A percentile compares a stretch with the other conserved stretches of the same genome.
Evolutionary conservation across 2,888 invertebrate species (phyloP).

Genomic region (Andrena fulva): DNA sequence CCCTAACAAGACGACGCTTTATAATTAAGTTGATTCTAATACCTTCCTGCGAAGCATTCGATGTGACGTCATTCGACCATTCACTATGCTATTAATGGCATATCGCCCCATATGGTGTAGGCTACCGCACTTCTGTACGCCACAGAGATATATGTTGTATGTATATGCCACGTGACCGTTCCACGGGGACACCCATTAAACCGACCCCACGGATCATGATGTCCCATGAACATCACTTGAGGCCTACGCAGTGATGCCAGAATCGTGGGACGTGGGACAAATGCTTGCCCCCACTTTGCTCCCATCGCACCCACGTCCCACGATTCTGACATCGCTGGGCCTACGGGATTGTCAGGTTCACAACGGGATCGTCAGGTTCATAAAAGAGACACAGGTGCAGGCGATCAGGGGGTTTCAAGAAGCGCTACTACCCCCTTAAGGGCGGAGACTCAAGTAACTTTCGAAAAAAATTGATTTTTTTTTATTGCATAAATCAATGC

Average conservation of each 20-base stretch:
- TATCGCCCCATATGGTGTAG: slow-evolving; percentile 40
- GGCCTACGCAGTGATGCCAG: slow-evolving; percentile 18
- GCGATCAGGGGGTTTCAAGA: slow-evolving; percentile 32
- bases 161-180: slow-evolving; percentile 63
- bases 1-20: background rate
- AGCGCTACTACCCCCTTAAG: background rate
- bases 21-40: slow-evolving; percentile 41
- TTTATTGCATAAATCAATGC: too few relatives aligned
- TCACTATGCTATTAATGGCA: slow-evolving; percentile 62
- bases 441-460: too few relatives aligned
- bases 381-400: slow-evolving; percentile 59
- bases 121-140: slow-evolving; percentile 47
- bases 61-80: slow-evolving; percentile 55
- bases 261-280: too few relatives aligned
- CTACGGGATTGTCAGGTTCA: slow-evolving; percentile 51
- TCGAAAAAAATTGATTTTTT: too few relatives aligned
- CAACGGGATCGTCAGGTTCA: slow-evolving; percentile 57
- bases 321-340: too few relatives aligned
- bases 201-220: slow-evolving; percentile 63
- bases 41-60: slow-evolving; percentile 38
- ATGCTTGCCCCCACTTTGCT: too few relatives aligned
- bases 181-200: slow-evolving; percentile 69
- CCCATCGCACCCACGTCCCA: too few relatives aligned
- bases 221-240: slow-evolving; percentile 66
- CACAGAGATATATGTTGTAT: slow-evolving; percentile 40